Evolutionary conservation across 1,140 invertebrate genomes (phyloP).

Genomic region (Cyphomyrmex costatus): DNA sequence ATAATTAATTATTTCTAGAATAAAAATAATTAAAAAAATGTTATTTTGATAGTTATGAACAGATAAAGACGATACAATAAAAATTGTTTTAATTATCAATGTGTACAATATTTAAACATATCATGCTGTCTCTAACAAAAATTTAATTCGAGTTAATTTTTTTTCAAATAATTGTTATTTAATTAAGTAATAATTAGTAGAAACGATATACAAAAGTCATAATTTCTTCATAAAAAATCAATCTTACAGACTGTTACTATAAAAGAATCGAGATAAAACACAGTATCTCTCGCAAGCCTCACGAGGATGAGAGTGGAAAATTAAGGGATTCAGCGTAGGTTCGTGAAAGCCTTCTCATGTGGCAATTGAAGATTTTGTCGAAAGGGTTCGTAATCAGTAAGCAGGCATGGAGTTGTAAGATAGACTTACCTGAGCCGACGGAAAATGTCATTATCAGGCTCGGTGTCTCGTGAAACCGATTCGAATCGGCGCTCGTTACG

Average conservation of each 20-base stretch:
- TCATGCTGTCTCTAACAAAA: not conserved
- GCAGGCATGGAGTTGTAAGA: constrained; percentile 53
- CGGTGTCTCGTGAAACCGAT: constrained; percentile 75
- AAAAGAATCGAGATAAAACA: not conserved
- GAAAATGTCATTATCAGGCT: constrained; percentile 74
- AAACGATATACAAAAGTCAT: not conserved
- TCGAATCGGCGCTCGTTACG: constrained; percentile 73
- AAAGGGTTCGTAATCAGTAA: constrained; percentile 42
- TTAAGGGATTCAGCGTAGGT: no score
- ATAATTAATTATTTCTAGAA: not conserved
- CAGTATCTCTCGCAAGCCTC: not conserved
- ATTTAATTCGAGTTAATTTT: not conserved
- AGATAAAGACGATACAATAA: not conserved
- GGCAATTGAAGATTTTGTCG: constrained; percentile 42
- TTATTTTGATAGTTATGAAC: not conserved
- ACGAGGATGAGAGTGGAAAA: not conserved
- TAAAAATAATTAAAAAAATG: not conserved
- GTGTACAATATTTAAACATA: not conserved
- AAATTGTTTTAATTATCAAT: not conserved
- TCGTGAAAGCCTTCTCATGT: constrained; percentile 28
- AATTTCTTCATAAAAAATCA: not conserved
- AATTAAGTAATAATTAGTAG: not conserved
- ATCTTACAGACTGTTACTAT: not conserved
- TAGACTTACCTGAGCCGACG: constrained; percentile 59
- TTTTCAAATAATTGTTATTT: no score